Evolutionary conservation across 2,113 vertebrate species (phyloP), one percentile per base, ranked within the genome.

Genomic region (Acrocephalus kingi): DNA sequence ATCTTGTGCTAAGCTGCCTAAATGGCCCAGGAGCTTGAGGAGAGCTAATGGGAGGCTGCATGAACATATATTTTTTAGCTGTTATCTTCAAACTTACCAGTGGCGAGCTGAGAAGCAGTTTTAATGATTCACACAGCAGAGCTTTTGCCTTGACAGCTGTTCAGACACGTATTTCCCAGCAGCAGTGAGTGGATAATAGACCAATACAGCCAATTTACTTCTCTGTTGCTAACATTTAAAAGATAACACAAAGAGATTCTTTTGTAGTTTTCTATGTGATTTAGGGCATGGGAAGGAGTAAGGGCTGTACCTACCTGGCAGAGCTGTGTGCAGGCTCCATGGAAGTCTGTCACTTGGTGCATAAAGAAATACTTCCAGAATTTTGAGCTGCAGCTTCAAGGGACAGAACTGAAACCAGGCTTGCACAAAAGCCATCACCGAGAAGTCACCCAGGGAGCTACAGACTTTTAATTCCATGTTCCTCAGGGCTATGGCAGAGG

Each of bases 51-150:
- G 75, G 68, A 93, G 85, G 51, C 48, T 24, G 48, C 79, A 39
- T 13, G 48, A 84, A 90, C n/a, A n/a, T 74, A 18, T 52, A 37
- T 61, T 41, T 84, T 64, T 80, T 5, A 71, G 55, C 67, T 67
- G 75, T 86, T 94, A 81, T 64, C 77, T 87, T 86, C 89, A 64
- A 71, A 91, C 64, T 64, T 85, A 86, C 17, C 73, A 75, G 84
- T 63, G 82, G 61, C 0, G 33, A 95, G 84, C 61, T 61, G 58
- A 84, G 79, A 78, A 93, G 79, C 62, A 27, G 75, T 93, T 96
- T 73, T 92, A 92, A 94, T 92, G 95, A 90, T 82, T 87, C 85
- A 82, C 13, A 4, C 58, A 79, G 84, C 83, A 35, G 81, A 88
- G 88, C n/a, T 69, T 87, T 77, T 81, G 75, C 69, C 62, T 31